Conservation (phyloP, 2,113 vertebrate species). For the Hemichromis elongatus region DNA sequence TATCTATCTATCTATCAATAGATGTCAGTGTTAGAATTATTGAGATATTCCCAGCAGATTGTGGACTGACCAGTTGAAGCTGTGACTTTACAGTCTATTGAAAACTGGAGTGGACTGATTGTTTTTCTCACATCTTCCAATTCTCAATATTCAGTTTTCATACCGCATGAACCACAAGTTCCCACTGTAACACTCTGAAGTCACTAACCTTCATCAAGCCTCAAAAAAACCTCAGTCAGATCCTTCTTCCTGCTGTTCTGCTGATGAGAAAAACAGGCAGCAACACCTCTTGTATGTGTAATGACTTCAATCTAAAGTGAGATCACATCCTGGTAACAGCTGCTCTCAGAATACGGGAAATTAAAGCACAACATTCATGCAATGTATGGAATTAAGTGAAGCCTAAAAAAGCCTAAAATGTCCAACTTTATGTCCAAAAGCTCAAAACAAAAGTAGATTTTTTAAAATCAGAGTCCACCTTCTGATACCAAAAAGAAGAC, state of each 20-base stretch:
- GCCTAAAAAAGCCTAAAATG: background rate
- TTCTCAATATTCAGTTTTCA: background rate
- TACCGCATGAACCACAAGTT: background rate
- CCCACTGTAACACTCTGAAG: background rate
- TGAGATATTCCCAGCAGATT: background rate
- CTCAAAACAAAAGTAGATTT: background rate
- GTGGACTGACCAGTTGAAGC: background rate
- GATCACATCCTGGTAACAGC: conserved; percentile 20
- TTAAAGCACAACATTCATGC: background rate
- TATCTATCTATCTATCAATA: too few species aligned
- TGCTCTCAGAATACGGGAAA: conserved; percentile 8
- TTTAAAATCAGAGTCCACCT: background rate
- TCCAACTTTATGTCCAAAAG: background rate
- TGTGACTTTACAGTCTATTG: background rate
- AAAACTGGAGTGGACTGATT: background rate
- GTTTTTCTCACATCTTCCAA: background rate
- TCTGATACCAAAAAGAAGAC: background rate
- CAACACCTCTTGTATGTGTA: conserved; percentile 29
- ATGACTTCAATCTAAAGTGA: conserved; percentile 29
- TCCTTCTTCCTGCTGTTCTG: background rate
- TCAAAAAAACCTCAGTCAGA: background rate
- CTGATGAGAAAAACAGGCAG: conserved; percentile 28
- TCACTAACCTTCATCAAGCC: background rate
- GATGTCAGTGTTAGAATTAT: background rate
- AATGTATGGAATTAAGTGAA: background rate